Conservation (phyloP, 2,113 vertebrate species). For the Marmota monax region DNA sequence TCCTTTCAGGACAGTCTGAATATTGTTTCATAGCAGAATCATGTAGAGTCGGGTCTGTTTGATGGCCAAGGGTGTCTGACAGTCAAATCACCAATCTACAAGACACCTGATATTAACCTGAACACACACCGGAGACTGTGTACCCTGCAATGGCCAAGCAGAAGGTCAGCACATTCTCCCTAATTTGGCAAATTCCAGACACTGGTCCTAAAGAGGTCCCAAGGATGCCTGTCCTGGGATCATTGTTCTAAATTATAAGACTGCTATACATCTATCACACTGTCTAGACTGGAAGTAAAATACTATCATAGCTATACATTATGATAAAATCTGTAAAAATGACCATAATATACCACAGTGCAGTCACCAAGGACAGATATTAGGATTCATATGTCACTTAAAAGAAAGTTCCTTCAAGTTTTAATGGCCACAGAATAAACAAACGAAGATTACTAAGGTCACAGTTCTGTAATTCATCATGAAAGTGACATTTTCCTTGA, state of each 20-base stretch:
- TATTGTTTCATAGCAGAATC: constrained; percentile 63
- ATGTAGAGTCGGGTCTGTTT: constrained; percentile 59
- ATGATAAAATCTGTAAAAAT: background rate
- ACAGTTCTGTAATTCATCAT: background rate
- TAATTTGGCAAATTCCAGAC: constrained; percentile 49
- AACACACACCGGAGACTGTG: constrained; percentile 57
- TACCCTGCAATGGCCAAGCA: constrained; percentile 43
- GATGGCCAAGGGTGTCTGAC: constrained; percentile 64
- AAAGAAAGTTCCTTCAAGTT: constrained; percentile 16
- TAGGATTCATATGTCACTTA: background rate
- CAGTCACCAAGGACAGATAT: background rate
- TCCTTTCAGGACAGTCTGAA: constrained; percentile 39
- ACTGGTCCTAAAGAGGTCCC: background rate
- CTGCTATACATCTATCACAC: background rate
- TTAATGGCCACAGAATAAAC: constrained; percentile 10
- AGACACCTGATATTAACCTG: constrained; percentile 35
- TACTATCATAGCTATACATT: background rate
- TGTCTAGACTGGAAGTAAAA: background rate
- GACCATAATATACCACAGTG: background rate
- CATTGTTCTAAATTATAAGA: background rate
- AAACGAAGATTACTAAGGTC: background rate
- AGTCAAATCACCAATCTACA: constrained; percentile 73
- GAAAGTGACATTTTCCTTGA: background rate
- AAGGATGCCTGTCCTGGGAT: background rate
- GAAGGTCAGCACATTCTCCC: constrained; percentile 31